A percentile compares a stretch with the other conserved stretches of the same genome.
Evolutionary conservation across 2,888 invertebrate species (phyloP).

Genomic region (Drosophila pseudotalamancana): DNA sequence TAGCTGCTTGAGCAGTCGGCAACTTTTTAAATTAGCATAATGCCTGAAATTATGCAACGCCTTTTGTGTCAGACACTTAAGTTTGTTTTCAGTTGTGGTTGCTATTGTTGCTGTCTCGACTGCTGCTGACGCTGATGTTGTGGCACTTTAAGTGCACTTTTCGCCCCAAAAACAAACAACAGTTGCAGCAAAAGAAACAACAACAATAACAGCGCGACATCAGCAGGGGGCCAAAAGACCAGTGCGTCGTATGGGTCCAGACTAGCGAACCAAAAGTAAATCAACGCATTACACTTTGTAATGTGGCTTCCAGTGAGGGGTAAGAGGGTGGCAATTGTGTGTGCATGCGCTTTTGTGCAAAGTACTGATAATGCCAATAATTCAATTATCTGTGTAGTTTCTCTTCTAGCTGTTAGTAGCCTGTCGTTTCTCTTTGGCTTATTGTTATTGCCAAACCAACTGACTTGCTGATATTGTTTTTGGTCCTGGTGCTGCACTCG

Average conservation of each 20-base stretch:
- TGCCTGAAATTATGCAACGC: slow-evolving; percentile 76
- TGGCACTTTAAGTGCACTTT: slow-evolving; percentile 71
- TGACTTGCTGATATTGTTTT: slow-evolving; percentile 47
- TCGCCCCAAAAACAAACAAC: slow-evolving; percentile 47
- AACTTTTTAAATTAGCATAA: slow-evolving; percentile 77
- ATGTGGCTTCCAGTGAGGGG: slow-evolving; percentile 37
- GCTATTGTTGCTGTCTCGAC: slow-evolving; percentile 13
- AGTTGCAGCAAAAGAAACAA: slow-evolving; percentile 38
- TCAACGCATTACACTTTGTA: slow-evolving; percentile 69
- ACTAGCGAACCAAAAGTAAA: slow-evolving; percentile 46
- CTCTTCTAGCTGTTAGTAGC: slow-evolving; percentile 3
- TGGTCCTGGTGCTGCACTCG: slow-evolving; percentile 16
- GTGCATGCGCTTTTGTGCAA: slow-evolving; percentile 27
- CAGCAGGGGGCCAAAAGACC: slow-evolving; percentile 17
- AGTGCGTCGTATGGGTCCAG: slow-evolving; percentile 4
- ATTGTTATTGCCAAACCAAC: slow-evolving; percentile 61
- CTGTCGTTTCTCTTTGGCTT: slow-evolving; percentile 32
- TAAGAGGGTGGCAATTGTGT: slow-evolving; percentile 7
- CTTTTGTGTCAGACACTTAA: slow-evolving; percentile 51
- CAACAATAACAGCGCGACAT: slow-evolving; percentile 8
- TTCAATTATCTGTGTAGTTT: slow-evolving; percentile 64
- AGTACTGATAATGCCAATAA: slow-evolving; percentile 72
- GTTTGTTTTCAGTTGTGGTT: slow-evolving; percentile 23
- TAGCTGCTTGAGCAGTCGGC: slow-evolving; percentile 54
- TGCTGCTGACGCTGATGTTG: slow-evolving; percentile 23